Conservation (phyloP, 2,797 vertebrate species). For the Cryptoblepharus egeriae region DNA sequence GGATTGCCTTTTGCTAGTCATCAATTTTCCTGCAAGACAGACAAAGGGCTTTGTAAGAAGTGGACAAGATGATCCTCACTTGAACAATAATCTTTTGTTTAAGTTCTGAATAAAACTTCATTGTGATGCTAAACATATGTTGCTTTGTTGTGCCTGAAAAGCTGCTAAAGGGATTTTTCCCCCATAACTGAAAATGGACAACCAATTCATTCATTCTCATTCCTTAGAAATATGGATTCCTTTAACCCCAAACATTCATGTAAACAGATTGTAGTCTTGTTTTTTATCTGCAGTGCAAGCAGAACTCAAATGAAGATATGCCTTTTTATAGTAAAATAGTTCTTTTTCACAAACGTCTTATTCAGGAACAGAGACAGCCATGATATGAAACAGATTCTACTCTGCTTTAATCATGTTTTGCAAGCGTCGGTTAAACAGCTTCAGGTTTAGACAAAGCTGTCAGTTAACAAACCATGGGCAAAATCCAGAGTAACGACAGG, state of each 20-base stretch:
- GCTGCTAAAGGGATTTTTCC: constrained; percentile 74
- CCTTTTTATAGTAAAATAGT: neutral
- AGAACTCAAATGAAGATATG: neutral
- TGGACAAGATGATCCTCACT: constrained; percentile 79
- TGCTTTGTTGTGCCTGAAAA: constrained; percentile 74
- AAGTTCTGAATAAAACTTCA: constrained; percentile 79
- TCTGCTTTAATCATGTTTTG: too few relatives aligned
- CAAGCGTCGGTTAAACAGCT: too few relatives aligned
- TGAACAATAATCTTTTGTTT: constrained; percentile 81
- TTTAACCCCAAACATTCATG: neutral
- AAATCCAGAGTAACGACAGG: too few relatives aligned
- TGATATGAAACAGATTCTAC: too few relatives aligned
- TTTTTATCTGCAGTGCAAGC: neutral
- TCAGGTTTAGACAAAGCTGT: too few relatives aligned
- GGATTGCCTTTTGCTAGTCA: constrained; percentile 65
- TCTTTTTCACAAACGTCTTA: neutral
- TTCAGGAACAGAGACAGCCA: neutral
- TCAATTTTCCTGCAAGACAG: constrained; percentile 71
- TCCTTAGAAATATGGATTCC: constrained; percentile 57
- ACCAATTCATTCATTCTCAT: constrained; percentile 48
- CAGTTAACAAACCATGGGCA: too few relatives aligned
- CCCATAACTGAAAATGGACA: constrained; percentile 67
- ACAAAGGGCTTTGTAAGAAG: constrained; percentile 79
- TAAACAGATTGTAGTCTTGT: neutral
- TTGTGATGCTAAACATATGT: constrained; percentile 85